Conservation (phyloP, 2,888 invertebrate genomes). For the Hemicrepidius hirtus region DNA sequence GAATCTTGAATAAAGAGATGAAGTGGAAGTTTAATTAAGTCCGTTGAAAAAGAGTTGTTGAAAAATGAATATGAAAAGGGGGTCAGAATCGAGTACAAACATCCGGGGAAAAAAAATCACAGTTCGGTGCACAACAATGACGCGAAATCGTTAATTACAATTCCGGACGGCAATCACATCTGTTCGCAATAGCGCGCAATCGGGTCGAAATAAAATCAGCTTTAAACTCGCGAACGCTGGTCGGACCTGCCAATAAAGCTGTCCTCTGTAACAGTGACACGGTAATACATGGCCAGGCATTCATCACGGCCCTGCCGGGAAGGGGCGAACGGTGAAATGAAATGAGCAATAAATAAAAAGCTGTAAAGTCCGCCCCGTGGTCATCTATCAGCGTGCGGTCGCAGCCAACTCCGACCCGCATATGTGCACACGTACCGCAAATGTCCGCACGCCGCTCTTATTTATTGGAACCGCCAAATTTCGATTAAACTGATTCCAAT, state of each 20-base stretch:
- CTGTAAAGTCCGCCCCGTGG: conserved; percentile 64
- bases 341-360: conserved; percentile 71
- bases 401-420: conserved; percentile 52
- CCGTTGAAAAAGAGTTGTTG: conserved; percentile 24
- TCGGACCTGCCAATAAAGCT: conserved; percentile 67
- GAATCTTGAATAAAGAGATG: background rate
- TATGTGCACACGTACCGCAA: conserved; percentile 54
- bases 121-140: conserved; percentile 42
- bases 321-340: conserved; percentile 63
- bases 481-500: conserved; percentile 51
- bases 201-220: conserved; percentile 64
- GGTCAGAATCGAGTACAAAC: conserved; percentile 25
- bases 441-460: conserved; percentile 52
- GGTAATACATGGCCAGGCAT: conserved; percentile 69
- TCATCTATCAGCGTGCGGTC: conserved; percentile 63
- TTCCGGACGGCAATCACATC: conserved; percentile 59
- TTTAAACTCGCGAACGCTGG: conserved; percentile 65
- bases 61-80: conserved; percentile 26
- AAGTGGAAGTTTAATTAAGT: conserved; percentile 27
- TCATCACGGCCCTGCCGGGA: conserved; percentile 63
- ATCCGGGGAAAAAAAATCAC: conserved; percentile 42
- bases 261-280: conserved; percentile 68
- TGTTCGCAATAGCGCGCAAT: conserved; percentile 60
- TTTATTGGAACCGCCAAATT: conserved; percentile 52
- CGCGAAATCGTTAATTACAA: conserved; percentile 52